phyloP scores from a whole-genome alignment of 2,797 vertebrate species.

The Mormyrops attenuatus region DNA sequence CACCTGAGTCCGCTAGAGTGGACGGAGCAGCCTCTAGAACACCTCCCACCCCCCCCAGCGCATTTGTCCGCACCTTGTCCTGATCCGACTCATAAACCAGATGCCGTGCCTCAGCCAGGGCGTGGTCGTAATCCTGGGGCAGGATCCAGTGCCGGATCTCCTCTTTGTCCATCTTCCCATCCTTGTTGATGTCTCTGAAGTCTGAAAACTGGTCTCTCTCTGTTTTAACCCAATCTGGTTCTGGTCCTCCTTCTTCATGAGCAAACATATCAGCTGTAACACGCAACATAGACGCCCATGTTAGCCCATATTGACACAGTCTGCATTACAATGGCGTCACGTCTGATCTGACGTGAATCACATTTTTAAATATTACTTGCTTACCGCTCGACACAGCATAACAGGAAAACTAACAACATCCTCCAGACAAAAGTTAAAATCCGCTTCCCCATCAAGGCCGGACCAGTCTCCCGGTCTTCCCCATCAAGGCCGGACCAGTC shows the following conservation, averaged over 20 bases:
- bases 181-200: conserved; percentile 93
- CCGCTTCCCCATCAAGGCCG: conserved; percentile 31
- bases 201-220: conserved; percentile 95
- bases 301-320: neutral
- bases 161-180: conserved; percentile 90
- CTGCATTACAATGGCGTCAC: neutral
- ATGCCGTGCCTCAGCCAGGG: conserved; percentile 89
- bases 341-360: neutral
- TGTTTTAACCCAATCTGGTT: conserved; percentile 90
- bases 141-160: conserved; percentile 97
- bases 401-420: neutral
- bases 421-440: conserved; percentile 41
- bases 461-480: neutral
- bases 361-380: neutral
- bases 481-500: conserved; percentile 21
- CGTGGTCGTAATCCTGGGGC: conserved; percentile 93
- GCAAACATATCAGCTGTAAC: conserved; percentile 94
- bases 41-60: neutral
- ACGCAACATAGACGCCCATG: neutral
- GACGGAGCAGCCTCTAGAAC: neutral
- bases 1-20: neutral
- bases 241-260: conserved; percentile 83
- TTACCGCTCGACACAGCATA: neutral
- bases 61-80: conserved; percentile 74
- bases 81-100: conserved; percentile 89